Evolutionary conservation across 2,888 invertebrate genomes (phyloP).

Genomic region (Nemotelus pantherinus): DNA sequence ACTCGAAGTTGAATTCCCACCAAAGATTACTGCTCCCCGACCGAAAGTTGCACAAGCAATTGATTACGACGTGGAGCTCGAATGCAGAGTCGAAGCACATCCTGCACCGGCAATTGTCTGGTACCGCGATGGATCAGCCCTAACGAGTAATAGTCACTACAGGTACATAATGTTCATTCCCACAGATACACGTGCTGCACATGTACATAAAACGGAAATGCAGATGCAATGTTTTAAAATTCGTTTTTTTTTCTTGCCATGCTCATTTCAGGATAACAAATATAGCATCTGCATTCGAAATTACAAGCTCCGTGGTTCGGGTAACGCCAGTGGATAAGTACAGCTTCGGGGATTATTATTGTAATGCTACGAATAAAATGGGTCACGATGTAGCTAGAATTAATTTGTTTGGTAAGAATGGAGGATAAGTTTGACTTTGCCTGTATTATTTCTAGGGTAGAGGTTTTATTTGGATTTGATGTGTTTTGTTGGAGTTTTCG

Average conservation of each 20-base stretch:
- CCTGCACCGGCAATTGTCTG: constrained; percentile 63
- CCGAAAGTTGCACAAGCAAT: constrained; percentile 63
- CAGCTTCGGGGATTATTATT: constrained; percentile 63
- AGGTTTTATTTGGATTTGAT: neutral
- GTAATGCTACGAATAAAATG: constrained; percentile 63
- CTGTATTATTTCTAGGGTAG: neutral
- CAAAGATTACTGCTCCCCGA: constrained; percentile 60
- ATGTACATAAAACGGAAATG: neutral
- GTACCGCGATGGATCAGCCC: constrained; percentile 51
- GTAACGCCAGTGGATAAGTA: constrained; percentile 58
- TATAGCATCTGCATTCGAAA: constrained; percentile 61
- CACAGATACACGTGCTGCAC: neutral
- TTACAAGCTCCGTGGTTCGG: constrained; percentile 62
- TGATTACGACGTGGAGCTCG: constrained; percentile 59
- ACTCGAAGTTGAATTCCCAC: constrained; percentile 63
- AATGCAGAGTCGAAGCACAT: constrained; percentile 62
- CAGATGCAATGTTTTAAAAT: neutral
- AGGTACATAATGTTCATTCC: constrained; percentile 39
- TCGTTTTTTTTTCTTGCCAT: neutral
- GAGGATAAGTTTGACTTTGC: neutral
- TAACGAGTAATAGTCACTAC: constrained; percentile 48
- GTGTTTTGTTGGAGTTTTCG: neutral
- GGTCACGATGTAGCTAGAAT: constrained; percentile 62
- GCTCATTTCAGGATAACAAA: constrained; percentile 57
- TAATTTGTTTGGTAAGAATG: constrained; percentile 57